A percentile compares a stretch with the other conserved stretches of the same genome.
Evolutionary conservation across 2,888 invertebrate genomes (phyloP).

Genomic region (Drosophila formosana): DNA sequence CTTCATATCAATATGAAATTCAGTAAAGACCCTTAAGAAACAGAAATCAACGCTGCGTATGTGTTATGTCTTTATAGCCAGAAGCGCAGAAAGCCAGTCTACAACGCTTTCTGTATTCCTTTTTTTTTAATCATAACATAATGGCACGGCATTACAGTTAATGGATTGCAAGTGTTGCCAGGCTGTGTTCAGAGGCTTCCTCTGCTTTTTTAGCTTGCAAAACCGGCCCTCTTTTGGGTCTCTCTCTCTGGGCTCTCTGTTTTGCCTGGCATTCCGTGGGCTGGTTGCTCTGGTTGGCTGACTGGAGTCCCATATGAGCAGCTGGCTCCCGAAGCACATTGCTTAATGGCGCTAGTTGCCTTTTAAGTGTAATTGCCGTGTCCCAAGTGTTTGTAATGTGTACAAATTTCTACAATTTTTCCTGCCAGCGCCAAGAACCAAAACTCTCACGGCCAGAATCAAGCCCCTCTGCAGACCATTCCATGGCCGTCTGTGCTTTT

Average conservation of each 20-base stretch:
- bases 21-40: background rate
- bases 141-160: constrained; percentile 67
- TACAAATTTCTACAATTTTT: constrained; percentile 66
- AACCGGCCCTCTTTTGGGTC: constrained; percentile 21
- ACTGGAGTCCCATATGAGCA: constrained; percentile 63
- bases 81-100: constrained; percentile 27
- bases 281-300: constrained; percentile 12
- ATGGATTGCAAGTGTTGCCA: constrained; percentile 77
- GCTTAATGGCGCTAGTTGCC: constrained; percentile 75
- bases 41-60: constrained; percentile 22
- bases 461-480: constrained; percentile 13
- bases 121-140: constrained; percentile 67
- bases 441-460: constrained; percentile 13
- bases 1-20: constrained; percentile 15
- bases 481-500: constrained; percentile 66
- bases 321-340: constrained; percentile 60
- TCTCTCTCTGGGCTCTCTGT: background rate
- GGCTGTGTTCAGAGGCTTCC: constrained; percentile 30
- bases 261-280: background rate
- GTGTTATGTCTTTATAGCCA: constrained; percentile 23
- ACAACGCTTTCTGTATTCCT: constrained; percentile 11
- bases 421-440: constrained; percentile 39
- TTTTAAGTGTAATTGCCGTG: constrained; percentile 82
- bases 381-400: constrained; percentile 76
- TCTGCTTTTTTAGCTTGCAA: constrained; percentile 62